Evolutionary conservation across 2,797 vertebrate genomes (phyloP).

Genomic region (Poeciliopsis paucimaculata): DNA sequence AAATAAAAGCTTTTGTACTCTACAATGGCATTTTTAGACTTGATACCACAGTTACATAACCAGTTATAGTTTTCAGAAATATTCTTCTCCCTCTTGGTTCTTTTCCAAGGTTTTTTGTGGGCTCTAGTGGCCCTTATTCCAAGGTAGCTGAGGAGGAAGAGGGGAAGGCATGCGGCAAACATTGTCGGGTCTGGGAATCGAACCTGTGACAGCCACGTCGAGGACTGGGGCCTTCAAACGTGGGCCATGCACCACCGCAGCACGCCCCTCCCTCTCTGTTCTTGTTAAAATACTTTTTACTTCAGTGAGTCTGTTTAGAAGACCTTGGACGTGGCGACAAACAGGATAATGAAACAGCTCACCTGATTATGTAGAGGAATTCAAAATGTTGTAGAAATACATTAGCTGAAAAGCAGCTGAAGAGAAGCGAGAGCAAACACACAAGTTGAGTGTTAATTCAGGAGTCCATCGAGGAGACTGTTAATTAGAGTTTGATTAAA

Average conservation of each 20-base stretch:
- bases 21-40: not conserved
- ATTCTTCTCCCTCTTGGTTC: not conserved
- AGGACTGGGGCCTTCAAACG: no score
- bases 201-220: no score
- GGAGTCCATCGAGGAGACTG: conserved; percentile 45
- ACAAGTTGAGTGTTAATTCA: conserved; percentile 44
- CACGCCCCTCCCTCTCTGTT: not conserved
- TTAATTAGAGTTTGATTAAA: conserved; percentile 67
- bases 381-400: conserved; percentile 27
- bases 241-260: no score
- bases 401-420: conserved; percentile 9
- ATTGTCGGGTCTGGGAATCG: no score
- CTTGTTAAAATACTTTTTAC: not conserved
- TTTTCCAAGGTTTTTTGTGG: not conserved
- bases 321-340: not conserved
- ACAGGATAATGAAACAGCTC: conserved; percentile 15
- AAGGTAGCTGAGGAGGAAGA: no score
- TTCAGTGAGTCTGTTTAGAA: not conserved
- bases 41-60: not conserved
- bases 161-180: no score
- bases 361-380: conserved; percentile 23
- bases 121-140: no score
- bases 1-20: not conserved
- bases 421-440: conserved; percentile 23
- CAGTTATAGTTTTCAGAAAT: not conserved